Conservation (phyloP, 2,888 invertebrate species). For the Dryococelus australis region DNA sequence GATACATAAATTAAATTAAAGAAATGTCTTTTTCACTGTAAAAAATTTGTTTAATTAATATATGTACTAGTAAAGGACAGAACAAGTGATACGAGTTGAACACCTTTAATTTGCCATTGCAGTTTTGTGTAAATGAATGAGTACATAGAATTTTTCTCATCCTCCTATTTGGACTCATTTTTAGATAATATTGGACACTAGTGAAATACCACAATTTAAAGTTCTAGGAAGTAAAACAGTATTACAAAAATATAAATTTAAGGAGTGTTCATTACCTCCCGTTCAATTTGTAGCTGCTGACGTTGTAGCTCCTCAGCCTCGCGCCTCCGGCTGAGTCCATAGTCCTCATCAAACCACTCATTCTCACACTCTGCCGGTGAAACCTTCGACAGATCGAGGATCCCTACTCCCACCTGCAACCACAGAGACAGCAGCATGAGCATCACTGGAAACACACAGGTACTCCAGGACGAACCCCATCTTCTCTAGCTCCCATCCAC, state of each 20-base stretch:
- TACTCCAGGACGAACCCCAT: background rate
- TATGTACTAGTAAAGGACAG: too few species aligned
- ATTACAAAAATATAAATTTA: background rate
- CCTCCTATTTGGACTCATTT: too few species aligned
- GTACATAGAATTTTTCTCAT: too few species aligned
- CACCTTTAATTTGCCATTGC: too few species aligned
- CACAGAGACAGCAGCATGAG: background rate
- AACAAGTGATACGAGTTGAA: too few species aligned
- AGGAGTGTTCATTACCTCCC: conserved; percentile 62
- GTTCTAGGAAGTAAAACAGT: background rate
- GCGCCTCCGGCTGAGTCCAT: conserved; percentile 53
- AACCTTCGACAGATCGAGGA: conserved; percentile 7
- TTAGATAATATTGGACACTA: background rate
- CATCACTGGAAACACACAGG: background rate
- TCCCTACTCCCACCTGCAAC: conserved; percentile 7
- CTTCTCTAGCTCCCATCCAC: background rate
- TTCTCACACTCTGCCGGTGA: conserved; percentile 1
- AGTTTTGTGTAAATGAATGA: too few species aligned
- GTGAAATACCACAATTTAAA: background rate
- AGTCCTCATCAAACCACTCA: conserved; percentile 56
- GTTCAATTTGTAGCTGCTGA: conserved; percentile 69
- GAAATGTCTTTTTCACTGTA: too few species aligned
- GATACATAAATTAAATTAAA: too few species aligned
- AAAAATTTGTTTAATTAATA: too few species aligned
- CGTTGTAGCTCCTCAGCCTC: conserved; percentile 69